Evolutionary conservation across 2,113 vertebrate species (phyloP), one percentile per base, ranked within the genome.

Genomic region (Cheirogaleus medius): DNA sequence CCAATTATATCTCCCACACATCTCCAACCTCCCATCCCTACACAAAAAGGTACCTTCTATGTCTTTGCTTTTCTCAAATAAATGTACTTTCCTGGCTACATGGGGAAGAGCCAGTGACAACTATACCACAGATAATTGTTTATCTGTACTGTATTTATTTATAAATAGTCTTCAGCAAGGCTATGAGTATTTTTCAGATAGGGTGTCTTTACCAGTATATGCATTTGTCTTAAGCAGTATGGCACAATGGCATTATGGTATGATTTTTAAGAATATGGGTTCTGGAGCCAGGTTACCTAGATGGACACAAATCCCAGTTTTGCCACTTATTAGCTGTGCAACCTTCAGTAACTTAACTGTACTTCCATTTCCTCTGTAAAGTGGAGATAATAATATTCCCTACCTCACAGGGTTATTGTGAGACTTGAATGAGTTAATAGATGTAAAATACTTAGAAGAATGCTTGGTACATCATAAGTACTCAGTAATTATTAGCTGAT

Each of bases 21-120:
- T 83, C 11, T 17, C 83, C 64, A 77, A 83, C 37, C 18, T 90
- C 85, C 60, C 32, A 93, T 54, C 37, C 49, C 29, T 68, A 49
- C 7, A 85, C 11, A 92, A 92, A 93, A 85, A 63, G 39, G 78
- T 87, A 83, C 13, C 44, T 80, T 58, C 66, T 56, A n/a, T 49
- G 39, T 21, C 42, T 95, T 90, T 54, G 68, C 60, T 83, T 94
- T 92, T 68, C 47, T 92, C n/a, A 68, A 60, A 81, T 92, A 95
- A 66, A 71, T 86, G 37, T 81, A 29, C 52, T 87, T 88, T 11
- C 29, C 8, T 74, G 64, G 60, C 39, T 83, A 64, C 11, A 15
- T 34, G 82, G 27, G 37, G 32, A 90, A 73, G 3, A 95, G 34
- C 56, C 25, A 44, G 76, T 34, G 76, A 77, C n/a, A 82, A 63